These are phyloP conservation scores for Centrocercus urophasianus DNA, from an alignment of 2,113 vertebrate genomes.

Conservation along the genomic window DNA sequence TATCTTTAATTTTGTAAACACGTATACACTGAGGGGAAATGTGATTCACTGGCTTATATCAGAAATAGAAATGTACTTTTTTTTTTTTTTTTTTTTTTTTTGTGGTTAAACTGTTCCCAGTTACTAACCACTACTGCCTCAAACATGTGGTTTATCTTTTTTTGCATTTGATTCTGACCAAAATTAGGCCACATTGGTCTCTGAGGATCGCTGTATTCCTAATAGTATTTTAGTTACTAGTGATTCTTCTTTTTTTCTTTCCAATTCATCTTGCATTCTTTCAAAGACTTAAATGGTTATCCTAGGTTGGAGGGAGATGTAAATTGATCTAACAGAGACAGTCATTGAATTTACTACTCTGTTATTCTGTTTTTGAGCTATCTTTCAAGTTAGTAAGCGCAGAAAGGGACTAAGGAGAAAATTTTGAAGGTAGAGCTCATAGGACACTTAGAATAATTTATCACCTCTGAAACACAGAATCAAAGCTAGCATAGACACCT, in stretches of 20 bases:
- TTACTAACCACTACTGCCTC: constrained; percentile 24
- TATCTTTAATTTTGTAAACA: not conserved
- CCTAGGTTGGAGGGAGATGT: not conserved
- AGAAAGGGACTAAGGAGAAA: not conserved
- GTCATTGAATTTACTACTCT: not conserved
- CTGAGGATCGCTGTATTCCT: not conserved
- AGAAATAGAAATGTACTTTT: not conserved
- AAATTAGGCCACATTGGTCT: constrained; percentile 25
- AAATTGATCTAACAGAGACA: not conserved
- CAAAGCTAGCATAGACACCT: not conserved
- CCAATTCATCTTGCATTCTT: not conserved
- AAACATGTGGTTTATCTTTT: constrained; percentile 31
- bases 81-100: not conserved
- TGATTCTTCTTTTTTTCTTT: not conserved
- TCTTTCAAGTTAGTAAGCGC: not conserved
- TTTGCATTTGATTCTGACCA: not conserved
- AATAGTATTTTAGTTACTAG: not conserved
- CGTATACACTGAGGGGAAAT: not conserved
- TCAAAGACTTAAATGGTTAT: not conserved
- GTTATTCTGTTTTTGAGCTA: not conserved
- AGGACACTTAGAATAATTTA: not conserved
- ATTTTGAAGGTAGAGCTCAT: not conserved
- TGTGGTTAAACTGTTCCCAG: not conserved
- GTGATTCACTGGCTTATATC: constrained; percentile 10
- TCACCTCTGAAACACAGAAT: not conserved